Evolutionary conservation across 2,113 vertebrate genomes (phyloP).

Genomic region (Colius striatus): DNA sequence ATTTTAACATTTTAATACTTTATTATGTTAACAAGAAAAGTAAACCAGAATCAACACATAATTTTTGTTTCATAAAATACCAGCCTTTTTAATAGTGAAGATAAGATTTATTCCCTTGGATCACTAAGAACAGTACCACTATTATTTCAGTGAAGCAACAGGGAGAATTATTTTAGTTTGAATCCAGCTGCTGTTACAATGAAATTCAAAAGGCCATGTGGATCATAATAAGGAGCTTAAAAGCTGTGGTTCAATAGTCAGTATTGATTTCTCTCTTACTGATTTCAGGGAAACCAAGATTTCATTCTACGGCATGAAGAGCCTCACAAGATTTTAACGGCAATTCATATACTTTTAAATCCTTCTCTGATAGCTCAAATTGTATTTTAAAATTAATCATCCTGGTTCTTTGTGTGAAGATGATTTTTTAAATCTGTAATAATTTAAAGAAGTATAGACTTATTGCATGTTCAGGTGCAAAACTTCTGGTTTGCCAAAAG

Average conservation of each 20-base stretch:
- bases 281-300: conserved; percentile 17
- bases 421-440: neutral
- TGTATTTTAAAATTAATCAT: conserved; percentile 10
- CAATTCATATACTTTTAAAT: conserved; percentile 42
- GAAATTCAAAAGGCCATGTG: neutral
- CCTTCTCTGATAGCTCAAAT: neutral
- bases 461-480: neutral
- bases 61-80: neutral
- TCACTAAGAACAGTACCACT: neutral
- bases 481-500: neutral
- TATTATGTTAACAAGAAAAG: neutral
- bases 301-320: neutral
- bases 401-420: neutral
- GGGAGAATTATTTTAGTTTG: neutral
- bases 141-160: neutral
- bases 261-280: conserved; percentile 6
- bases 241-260: neutral
- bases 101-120: neutral
- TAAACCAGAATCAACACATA: neutral
- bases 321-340: neutral
- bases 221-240: conserved; percentile 32
- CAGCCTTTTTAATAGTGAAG: neutral
- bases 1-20: too few relatives aligned
- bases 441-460: neutral
- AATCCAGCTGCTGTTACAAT: neutral